Evolutionary conservation across 2,797 vertebrate genomes (phyloP).

Genomic region (Cyclura pinguis): DNA sequence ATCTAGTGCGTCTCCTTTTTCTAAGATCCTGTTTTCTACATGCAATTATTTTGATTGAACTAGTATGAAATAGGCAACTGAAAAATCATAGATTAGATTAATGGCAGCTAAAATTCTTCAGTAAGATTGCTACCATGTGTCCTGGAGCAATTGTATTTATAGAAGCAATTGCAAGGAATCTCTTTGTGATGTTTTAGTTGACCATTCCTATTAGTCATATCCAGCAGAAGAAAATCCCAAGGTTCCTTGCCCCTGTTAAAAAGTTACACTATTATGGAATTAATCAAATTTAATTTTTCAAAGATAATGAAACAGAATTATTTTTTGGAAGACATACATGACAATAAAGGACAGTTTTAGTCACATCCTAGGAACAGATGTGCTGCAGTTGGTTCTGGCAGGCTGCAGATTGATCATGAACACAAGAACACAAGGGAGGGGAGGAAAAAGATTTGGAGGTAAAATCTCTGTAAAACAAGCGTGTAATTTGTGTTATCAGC

Average conservation of each 20-base stretch:
- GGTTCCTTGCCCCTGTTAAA: not conserved
- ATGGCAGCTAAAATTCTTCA: no score
- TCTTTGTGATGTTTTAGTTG: not conserved
- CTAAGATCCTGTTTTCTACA: conserved; percentile 21
- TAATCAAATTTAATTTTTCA: conserved; percentile 50
- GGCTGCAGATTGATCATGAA: not conserved
- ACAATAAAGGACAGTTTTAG: not conserved
- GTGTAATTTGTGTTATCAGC: not conserved
- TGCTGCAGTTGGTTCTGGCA: not conserved
- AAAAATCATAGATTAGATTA: conserved; percentile 30
- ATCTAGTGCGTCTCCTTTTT: not conserved
- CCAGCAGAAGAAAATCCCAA: not conserved
- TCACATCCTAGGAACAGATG: not conserved
- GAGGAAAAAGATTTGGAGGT: not conserved
- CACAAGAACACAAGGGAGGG: not conserved
- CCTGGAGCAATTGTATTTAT: no score
- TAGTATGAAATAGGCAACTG: conserved; percentile 56
- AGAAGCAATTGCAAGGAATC: not conserved
- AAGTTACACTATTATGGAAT: conserved; percentile 48
- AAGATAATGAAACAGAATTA: not conserved
- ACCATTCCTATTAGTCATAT: not conserved
- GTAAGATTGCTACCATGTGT: no score
- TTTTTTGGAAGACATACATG: conserved; percentile 7
- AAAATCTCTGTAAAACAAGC: not conserved
- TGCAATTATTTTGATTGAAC: conserved; percentile 54